phyloP scores from a whole-genome alignment of 2,113 vertebrate genomes.

The Saiga tatarica region DNA sequence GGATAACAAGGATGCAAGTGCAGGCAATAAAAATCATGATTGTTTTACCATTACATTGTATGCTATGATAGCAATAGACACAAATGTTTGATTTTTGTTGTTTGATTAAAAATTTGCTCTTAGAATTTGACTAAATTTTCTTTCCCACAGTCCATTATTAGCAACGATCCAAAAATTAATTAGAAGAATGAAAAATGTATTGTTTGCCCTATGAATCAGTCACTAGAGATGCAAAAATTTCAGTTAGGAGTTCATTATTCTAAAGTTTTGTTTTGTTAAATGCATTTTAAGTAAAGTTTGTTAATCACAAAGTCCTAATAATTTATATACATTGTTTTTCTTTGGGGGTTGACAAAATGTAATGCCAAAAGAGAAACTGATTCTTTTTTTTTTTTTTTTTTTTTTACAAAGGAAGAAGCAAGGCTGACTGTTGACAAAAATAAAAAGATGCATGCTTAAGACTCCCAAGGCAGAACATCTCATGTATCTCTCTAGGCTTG shows the following conservation, averaged over 20 bases:
- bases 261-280: neutral
- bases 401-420: neutral
- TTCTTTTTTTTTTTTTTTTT: neutral
- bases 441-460: no score
- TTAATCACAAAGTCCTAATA: neutral
- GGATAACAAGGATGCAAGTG: neutral
- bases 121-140: neutral
- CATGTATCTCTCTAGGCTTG: neutral
- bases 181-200: neutral
- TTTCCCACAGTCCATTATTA: neutral
- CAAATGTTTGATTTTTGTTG: neutral
- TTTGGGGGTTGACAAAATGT: neutral
- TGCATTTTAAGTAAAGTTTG: neutral
- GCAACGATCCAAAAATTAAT: neutral
- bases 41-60: neutral
- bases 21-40: neutral
- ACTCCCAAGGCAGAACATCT: fast-evolving
- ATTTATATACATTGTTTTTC: neutral
- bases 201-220: neutral
- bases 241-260: neutral
- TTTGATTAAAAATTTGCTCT: neutral
- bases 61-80: neutral
- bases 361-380: neutral
- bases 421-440: neutral
- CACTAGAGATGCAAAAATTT: neutral